phyloP scores from a whole-genome alignment of 1,140 invertebrate species.

The Mesaphorura yosii region DNA sequence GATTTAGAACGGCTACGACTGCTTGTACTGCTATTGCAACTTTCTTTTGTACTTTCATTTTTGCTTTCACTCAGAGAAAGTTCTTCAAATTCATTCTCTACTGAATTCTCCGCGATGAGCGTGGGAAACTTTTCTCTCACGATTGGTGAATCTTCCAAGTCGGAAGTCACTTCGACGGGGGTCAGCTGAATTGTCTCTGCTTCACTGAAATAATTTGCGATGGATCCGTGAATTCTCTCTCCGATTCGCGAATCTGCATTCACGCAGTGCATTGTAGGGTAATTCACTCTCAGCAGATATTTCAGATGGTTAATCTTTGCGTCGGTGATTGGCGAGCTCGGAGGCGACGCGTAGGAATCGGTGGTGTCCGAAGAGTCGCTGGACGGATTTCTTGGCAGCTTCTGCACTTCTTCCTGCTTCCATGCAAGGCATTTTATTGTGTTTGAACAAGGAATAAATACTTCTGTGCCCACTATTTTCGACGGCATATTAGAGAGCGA shows the following conservation, averaged over 20 bases:
- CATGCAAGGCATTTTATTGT: slow-evolving; percentile 29
- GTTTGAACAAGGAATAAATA: slow-evolving; percentile 22
- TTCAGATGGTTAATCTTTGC: slow-evolving; percentile 24
- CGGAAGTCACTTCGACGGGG: background rate
- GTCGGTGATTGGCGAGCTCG: slow-evolving; percentile 1
- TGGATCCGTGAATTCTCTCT: slow-evolving; percentile 20
- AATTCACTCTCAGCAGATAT: slow-evolving; percentile 18
- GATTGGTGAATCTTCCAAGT: background rate
- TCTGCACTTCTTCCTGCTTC: slow-evolving; percentile 21
- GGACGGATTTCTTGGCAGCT: background rate
- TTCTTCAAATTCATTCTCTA: background rate
- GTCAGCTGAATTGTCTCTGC: background rate
- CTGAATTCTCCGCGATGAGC: slow-evolving; percentile 2
- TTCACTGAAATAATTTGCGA: background rate
- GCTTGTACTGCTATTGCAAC: no score
- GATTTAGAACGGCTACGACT: no score
- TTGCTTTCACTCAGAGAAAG: background rate
- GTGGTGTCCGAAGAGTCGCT: slow-evolving; percentile 2
- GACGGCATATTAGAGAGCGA: background rate
- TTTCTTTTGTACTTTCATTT: background rate
- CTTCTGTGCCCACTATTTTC: slow-evolving; percentile 11
- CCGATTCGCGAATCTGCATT: slow-evolving; percentile 19
- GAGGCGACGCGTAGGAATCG: slow-evolving; percentile 19
- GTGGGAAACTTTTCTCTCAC: slow-evolving; percentile 4
- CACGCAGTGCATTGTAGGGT: slow-evolving; percentile 20